Evolutionary conservation across 2,113 vertebrate species (phyloP), one percentile per base, ranked within the genome.

Genomic region (Colossoma macropomum): DNA sequence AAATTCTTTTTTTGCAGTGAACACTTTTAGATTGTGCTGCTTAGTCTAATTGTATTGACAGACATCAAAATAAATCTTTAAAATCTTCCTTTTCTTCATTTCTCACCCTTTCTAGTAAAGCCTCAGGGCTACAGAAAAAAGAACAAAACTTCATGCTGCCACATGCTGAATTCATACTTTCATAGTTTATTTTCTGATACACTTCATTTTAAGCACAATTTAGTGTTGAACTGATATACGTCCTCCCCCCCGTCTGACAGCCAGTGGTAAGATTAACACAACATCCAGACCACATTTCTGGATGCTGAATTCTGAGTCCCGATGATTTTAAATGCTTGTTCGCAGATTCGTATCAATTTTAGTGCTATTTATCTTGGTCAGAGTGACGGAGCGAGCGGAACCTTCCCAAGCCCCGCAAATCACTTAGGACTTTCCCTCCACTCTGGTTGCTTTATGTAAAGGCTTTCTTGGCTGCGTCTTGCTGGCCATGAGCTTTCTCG

Each of bases 401-500:
- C 69, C 76, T 76, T 80, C 62, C 74, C 28, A 69, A 84, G 85
- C 73, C 72, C 73, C 27, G 70, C 72, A 81, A 86, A 79, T 85
- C 84, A 28, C 80, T 71, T 30, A 71, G 34, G 69, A 50, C 82
- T 79, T 84, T 34, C 75, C 79, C 45, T 62, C 3, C 68, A 71
- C 75, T 72, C 19, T 65, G 63, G 69, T 41, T 27, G 52, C 80
- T 85, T 59, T 19, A 19, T 59, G 17, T 72, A 63, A 78, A 77
- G 30, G 73, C 78, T 87, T 78, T 68, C 60, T 75, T 48, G 79
- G 76, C 75, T 75, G 13, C 2, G 23, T 75, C 59, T 19, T 76
- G 84, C 84, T 86, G 89, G 87, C 89, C 23, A 70, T 88, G 75
- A 70, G 75, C 45, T 86, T 45, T 65, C 38, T 73, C 78, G 85